These are phyloP conservation scores for Pterobdella sp. DNA, from an alignment of 2,888 invertebrate genomes.

Conservation along the genomic window DNA sequence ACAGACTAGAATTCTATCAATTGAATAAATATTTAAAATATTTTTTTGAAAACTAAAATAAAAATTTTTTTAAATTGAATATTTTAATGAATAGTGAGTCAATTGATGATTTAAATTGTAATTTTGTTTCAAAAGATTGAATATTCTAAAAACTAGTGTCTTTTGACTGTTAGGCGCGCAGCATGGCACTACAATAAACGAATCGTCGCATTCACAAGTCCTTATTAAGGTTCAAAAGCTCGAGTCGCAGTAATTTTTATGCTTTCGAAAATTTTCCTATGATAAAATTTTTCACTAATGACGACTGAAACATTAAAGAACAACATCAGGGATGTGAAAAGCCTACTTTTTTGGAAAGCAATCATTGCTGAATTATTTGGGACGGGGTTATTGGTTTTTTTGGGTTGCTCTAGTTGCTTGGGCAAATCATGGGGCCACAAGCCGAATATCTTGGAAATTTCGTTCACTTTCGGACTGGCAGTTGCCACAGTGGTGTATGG, in stretches of 20 bases:
- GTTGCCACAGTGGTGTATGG: constrained; percentile 48
- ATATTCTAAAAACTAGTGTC: too few species aligned
- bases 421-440: constrained; percentile 20
- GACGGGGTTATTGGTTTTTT: constrained; percentile 47
- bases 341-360: constrained; percentile 49
- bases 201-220: too few species aligned
- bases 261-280: neutral
- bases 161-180: too few species aligned
- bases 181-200: too few species aligned
- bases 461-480: constrained; percentile 48
- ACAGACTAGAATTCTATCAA: too few species aligned
- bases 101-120: too few species aligned
- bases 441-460: constrained; percentile 36
- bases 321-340: constrained; percentile 42
- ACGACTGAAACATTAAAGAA: neutral
- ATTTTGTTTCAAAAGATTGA: too few species aligned
- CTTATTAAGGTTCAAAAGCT: too few species aligned
- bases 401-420: constrained; percentile 48
- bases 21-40: too few species aligned
- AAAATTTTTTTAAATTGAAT: too few species aligned
- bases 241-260: neutral
- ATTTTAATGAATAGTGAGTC: too few species aligned
- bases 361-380: constrained; percentile 50
- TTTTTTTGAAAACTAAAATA: too few species aligned
- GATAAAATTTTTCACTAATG: neutral